Conservation (phyloP, 1,140 invertebrate species). For the Vanessa atalanta region DNA sequence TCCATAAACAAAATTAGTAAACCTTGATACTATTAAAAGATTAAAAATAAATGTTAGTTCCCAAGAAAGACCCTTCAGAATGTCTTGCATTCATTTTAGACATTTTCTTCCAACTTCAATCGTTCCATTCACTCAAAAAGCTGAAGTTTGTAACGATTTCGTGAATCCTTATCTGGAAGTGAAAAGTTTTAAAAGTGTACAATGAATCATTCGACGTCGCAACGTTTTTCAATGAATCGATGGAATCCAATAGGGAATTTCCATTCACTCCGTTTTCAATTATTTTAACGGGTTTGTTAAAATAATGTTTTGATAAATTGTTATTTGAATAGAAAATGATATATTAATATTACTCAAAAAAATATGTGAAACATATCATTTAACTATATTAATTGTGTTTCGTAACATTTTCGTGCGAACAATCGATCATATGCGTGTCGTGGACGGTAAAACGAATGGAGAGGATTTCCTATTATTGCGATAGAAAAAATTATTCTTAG, state of each 20-base stretch:
- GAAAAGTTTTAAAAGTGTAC: conserved; percentile 21
- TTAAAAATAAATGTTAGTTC: no score
- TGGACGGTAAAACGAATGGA: no score
- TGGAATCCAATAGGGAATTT: conserved; percentile 10
- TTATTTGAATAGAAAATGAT: neutral
- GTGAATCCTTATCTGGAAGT: conserved; percentile 5
- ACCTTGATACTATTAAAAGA: no score
- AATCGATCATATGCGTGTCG: no score
- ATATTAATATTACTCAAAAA: neutral
- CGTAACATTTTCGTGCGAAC: no score
- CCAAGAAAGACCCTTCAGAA: no score
- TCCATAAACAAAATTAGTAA: no score
- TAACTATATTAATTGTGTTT: no score
- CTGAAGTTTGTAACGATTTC: conserved; percentile 4
- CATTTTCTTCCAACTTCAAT: neutral
- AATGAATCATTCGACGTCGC: conserved; percentile 20
- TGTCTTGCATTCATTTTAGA: no score
- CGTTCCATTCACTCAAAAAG: neutral
- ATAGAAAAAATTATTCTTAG: no score
- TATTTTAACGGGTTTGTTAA: neutral
- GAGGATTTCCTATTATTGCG: no score
- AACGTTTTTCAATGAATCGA: conserved; percentile 7
- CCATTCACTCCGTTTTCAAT: conserved; percentile 1
- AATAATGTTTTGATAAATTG: conserved; percentile 3
- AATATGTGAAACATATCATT: no score